These are phyloP conservation scores for Aspidoscelis tigris DNA, from an alignment of 2,113 vertebrate genomes.

Conservation along the genomic window DNA sequence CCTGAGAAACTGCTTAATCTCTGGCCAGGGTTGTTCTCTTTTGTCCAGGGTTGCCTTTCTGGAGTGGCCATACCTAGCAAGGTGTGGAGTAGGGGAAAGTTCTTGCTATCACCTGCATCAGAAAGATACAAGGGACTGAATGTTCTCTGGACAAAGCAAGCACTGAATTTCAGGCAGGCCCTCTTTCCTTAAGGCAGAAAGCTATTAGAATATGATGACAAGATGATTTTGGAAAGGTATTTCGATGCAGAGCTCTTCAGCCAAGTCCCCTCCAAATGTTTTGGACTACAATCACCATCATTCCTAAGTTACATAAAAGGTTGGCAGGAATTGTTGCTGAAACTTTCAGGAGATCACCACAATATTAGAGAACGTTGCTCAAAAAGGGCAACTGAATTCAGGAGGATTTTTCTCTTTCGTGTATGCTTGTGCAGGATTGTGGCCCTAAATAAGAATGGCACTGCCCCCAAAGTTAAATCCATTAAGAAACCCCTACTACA, in stretches of 20 bases:
- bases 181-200: not conserved
- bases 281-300: too few species aligned
- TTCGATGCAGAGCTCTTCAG: too few species aligned
- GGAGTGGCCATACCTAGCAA: not conserved
- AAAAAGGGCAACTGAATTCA: not conserved
- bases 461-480: not conserved
- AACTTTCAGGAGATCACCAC: too few species aligned
- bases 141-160: not conserved
- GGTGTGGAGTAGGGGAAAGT: too few species aligned
- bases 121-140: not conserved
- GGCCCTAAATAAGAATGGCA: not conserved
- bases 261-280: too few species aligned
- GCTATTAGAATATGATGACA: too few species aligned
- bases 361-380: too few species aligned
- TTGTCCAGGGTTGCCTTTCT: not conserved
- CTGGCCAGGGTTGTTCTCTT: not conserved
- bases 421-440: not conserved
- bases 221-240: too few species aligned
- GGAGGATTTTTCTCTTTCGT: not conserved
- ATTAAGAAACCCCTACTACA: not conserved
- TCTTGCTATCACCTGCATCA: not conserved
- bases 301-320: too few species aligned
- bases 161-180: not conserved
- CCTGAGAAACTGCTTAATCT: not conserved
- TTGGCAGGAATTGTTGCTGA: too few species aligned